Percentiles rank a stretch among this genome's conserved stretches.
Evolutionary conservation across 2,113 vertebrate genomes (phyloP).

Genomic region (Triplophysa siluroides): DNA sequence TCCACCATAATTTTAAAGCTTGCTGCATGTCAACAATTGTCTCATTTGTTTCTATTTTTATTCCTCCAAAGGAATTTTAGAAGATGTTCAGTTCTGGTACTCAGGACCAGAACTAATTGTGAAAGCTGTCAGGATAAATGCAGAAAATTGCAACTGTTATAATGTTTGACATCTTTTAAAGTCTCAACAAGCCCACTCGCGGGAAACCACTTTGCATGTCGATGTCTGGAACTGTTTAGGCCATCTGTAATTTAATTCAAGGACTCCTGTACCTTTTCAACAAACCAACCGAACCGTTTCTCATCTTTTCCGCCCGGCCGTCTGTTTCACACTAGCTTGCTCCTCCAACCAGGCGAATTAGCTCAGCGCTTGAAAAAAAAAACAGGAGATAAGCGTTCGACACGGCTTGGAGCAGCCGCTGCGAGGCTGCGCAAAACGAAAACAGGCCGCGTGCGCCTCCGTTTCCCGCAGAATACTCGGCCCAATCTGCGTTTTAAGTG

Average conservation of each 20-base stretch:
- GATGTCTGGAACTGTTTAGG: slow-evolving; percentile 16
- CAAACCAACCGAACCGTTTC: slow-evolving; percentile 17
- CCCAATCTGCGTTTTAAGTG: slow-evolving; percentile 23
- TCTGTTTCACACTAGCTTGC: slow-evolving; percentile 37
- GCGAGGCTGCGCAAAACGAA: slow-evolving; percentile 8
- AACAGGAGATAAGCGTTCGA: slow-evolving; percentile 8
- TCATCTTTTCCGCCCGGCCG: slow-evolving; percentile 40
- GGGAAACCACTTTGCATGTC: slow-evolving; percentile 13
- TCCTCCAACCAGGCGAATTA: slow-evolving; percentile 25
- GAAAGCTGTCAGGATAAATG: slow-evolving; percentile 41
- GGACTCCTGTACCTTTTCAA: slow-evolving; percentile 26
- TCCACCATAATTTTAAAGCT: not conserved
- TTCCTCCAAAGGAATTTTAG: not conserved
- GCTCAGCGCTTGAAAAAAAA: slow-evolving; percentile 8
- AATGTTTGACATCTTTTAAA: slow-evolving; percentile 27
- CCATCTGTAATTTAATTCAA: slow-evolving; percentile 46
- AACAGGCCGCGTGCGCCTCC: not conserved
- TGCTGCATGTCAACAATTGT: not conserved
- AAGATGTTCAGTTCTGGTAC: not conserved
- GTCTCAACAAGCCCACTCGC: slow-evolving; percentile 26
- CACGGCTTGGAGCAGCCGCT: slow-evolving; percentile 4
- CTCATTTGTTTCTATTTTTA: not conserved
- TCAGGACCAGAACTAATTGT: slow-evolving; percentile 34
- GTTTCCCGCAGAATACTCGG: not conserved
- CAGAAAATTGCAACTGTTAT: slow-evolving; percentile 34